Conservation (phyloP, 2,797 vertebrate genomes). For the Tragopan temminckii region DNA sequence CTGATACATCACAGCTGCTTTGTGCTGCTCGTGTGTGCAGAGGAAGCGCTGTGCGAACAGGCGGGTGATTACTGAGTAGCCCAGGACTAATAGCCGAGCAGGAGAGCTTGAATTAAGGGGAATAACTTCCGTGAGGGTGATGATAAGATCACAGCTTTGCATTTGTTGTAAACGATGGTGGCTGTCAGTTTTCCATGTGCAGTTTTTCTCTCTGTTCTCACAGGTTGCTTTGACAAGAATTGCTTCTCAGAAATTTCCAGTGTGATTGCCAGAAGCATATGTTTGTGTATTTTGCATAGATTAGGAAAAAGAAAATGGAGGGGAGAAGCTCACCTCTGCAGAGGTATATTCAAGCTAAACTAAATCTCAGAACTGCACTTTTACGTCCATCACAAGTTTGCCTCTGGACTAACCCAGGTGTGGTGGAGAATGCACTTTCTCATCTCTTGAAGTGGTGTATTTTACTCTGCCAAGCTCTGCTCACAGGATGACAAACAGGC, state of each 20-base stretch:
- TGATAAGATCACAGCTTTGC: not conserved
- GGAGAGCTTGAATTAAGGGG: not conserved
- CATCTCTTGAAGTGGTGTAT: not conserved
- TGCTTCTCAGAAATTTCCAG: not conserved
- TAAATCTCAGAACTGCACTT: not conserved
- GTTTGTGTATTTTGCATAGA: not conserved
- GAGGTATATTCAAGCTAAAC: not conserved
- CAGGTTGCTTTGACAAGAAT: not conserved
- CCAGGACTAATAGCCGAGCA: not conserved
- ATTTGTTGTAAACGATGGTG: not conserved
- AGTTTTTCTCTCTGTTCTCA: not conserved
- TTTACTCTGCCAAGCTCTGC: not conserved
- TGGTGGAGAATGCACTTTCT: not conserved
- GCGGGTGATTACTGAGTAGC: not conserved
- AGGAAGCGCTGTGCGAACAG: not conserved
- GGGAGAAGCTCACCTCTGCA: accelerated
- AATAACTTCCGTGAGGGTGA: not conserved
- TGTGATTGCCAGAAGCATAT: not conserved
- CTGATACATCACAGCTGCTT: constrained; percentile 48
- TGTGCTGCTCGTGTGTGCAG: not conserved
- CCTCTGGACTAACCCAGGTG: not conserved
- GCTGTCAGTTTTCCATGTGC: not conserved
- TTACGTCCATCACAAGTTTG: not conserved
- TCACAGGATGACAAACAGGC: not conserved
- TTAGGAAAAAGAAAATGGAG: not conserved